phyloP scores from a whole-genome alignment of 2,888 invertebrate genomes.

The Nemurella pictetii region DNA sequence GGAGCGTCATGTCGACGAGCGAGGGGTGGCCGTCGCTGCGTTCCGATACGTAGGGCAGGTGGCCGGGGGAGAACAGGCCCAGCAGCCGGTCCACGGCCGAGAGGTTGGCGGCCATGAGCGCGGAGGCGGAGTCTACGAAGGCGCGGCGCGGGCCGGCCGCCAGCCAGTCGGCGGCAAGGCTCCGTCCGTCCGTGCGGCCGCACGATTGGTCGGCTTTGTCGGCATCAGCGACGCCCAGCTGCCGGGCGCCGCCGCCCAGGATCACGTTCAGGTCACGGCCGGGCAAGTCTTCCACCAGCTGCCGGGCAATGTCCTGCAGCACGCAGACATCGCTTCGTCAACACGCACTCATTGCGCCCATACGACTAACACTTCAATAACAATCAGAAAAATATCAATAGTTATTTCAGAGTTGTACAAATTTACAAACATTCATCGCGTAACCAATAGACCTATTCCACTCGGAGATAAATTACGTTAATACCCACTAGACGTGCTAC shows the following conservation, averaged over 20 bases:
- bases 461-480: no score
- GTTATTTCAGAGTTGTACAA: no score
- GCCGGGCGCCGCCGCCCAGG: constrained; percentile 63
- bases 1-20: constrained; percentile 61
- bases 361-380: no score
- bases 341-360: no score
- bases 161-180: constrained; percentile 62
- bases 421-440: no score
- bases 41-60: constrained; percentile 60
- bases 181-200: constrained; percentile 56
- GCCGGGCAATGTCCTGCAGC: constrained; percentile 67
- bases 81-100: constrained; percentile 54
- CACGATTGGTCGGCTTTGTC: constrained; percentile 51
- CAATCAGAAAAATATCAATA: no score
- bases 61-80: constrained; percentile 60
- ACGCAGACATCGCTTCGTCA: no score
- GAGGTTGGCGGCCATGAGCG: constrained; percentile 53
- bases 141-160: constrained; percentile 46
- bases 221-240: constrained; percentile 50
- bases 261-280: constrained; percentile 57
- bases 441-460: no score
- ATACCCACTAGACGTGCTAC: no score
- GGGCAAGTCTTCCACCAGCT: constrained; percentile 63
- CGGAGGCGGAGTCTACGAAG: constrained; percentile 52
- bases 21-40: constrained; percentile 60